A percentile compares a stretch with the other conserved stretches of the same genome.
phyloP scores from a whole-genome alignment of 2,888 invertebrate species.

The Leptinotarsa tumamoca region DNA sequence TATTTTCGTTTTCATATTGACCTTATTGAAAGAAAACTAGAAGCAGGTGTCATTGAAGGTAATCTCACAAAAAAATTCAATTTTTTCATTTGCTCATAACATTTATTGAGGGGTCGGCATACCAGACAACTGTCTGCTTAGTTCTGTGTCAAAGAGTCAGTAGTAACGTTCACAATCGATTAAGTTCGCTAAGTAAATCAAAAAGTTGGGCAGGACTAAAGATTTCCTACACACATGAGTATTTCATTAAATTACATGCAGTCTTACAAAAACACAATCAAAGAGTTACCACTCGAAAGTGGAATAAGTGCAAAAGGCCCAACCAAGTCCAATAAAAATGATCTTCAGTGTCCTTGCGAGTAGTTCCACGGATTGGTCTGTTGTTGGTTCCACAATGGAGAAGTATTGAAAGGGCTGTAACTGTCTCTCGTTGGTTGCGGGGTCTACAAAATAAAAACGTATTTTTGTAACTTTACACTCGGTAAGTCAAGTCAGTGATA shows the following conservation, averaged over 20 bases:
- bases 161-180: conserved; percentile 36
- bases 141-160: conserved; percentile 35
- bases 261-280: conserved; percentile 54
- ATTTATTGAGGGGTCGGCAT: conserved; percentile 44
- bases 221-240: conserved; percentile 56
- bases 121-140: conserved; percentile 31
- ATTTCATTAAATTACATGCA: conserved; percentile 56
- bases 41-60: not conserved
- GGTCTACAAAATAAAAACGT: conserved; percentile 28
- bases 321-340: conserved; percentile 40
- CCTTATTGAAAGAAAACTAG: too few relatives aligned
- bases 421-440: conserved; percentile 49
- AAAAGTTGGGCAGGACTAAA: conserved; percentile 48
- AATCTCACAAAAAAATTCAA: not conserved
- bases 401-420: conserved; percentile 65
- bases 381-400: conserved; percentile 64
- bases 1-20: not conserved
- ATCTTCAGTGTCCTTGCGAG: conserved; percentile 45
- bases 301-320: conserved; percentile 55
- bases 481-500: too few relatives aligned
- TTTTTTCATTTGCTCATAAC: conserved; percentile 41
- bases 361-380: conserved; percentile 64
- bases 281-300: conserved; percentile 37
- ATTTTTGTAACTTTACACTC: too few relatives aligned
- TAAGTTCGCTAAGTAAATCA: conserved; percentile 45